Percentiles rank a stretch among this genome's conserved stretches.
Evolutionary conservation across 2,113 vertebrate genomes (phyloP).

Genomic region (Salvelinus sp.): DNA sequence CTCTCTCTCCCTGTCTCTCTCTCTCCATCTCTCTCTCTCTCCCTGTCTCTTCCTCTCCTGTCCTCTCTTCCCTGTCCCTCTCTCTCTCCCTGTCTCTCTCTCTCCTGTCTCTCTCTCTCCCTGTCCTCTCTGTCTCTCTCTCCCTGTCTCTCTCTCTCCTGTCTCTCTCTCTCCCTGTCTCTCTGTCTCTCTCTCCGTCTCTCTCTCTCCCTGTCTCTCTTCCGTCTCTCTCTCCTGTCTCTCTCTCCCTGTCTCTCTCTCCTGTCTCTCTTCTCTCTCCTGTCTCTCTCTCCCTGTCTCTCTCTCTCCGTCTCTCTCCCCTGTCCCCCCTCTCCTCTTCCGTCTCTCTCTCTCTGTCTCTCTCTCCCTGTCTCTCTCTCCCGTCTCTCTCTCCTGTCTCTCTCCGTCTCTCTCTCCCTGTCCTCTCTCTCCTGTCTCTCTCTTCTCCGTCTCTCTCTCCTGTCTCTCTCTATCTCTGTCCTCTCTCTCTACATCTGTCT

Average conservation of each 20-base stretch:
- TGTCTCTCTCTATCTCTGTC: neutral
- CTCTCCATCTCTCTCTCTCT: constrained; percentile 16
- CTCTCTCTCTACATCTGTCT: neutral
- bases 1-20: constrained; percentile 17
- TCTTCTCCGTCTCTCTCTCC: neutral
- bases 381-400: too few relatives aligned
- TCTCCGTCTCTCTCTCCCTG: neutral
- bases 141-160: constrained; percentile 24
- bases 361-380: neutral
- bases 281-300: neutral
- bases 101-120: constrained; percentile 8
- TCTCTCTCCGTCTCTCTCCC: constrained; percentile 20
- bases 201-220: constrained; percentile 22
- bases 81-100: too few relatives aligned
- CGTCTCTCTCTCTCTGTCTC: neutral
- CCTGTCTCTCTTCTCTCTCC: constrained; percentile 9
- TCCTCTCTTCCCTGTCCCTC: neutral
- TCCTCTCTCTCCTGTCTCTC: too few relatives aligned
- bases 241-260: constrained; percentile 25
- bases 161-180: constrained; percentile 20
- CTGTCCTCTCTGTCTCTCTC: constrained; percentile 21
- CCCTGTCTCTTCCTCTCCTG: neutral
- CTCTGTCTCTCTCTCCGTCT: constrained; percentile 24
- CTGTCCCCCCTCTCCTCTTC: constrained; percentile 18
- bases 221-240: constrained; percentile 13